Base-by-base conservation (phyloP, 2,113 vertebrate species). In the Holacanthus passer region DNA sequence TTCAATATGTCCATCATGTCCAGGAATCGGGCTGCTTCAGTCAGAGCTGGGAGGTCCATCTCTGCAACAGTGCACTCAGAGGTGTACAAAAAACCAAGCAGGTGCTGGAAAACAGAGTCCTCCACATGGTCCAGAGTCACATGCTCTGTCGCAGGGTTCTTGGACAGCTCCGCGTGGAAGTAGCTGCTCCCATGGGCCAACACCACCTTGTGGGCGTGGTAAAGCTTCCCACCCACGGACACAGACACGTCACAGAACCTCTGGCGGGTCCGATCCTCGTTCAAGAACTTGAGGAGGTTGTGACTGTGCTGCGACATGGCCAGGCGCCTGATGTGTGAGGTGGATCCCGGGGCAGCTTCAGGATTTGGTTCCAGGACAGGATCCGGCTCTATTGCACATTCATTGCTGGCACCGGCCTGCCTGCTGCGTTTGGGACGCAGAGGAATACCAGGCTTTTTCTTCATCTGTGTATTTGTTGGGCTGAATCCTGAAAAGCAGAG, bases 171-270 rank as follows among this genome's bases (percentile, higher is more conserved):
- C 0, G 97, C 96, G 20, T 99, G 96, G 85, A 99, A 99, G 88
- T 99, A 99, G 93, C 97, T 99, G 89, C 98, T 99, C 17, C 98
- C 98, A 14, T 99, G 97, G 16, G 98, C 98, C 78, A 99, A 94
- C 0, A 99, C 97, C 45, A 97, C 98, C 91, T 98, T 99, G 88
- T 99, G 98, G 2, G 97, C 97, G 0, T 90, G 95, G 12, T 96
- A 98, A 39, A 95, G 93, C 81, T 95, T 96, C n/a, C 97, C 98
- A 80, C 97, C 95, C 39, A 99, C 98, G 16, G 95, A 93, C 87
- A 99, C 96, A 0, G 96, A 94, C 41, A 98, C 92, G 50, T 99
- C 98, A 56, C 98, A 99, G 90, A 99, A 99, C 48, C 96, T 97
- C 87, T 96, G 96, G 6, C 89, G 69, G 7, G 39, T 71, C 45